Base-by-base conservation (phyloP, 2,797 vertebrate genomes). In the Crocidura indochinensis region DNA sequence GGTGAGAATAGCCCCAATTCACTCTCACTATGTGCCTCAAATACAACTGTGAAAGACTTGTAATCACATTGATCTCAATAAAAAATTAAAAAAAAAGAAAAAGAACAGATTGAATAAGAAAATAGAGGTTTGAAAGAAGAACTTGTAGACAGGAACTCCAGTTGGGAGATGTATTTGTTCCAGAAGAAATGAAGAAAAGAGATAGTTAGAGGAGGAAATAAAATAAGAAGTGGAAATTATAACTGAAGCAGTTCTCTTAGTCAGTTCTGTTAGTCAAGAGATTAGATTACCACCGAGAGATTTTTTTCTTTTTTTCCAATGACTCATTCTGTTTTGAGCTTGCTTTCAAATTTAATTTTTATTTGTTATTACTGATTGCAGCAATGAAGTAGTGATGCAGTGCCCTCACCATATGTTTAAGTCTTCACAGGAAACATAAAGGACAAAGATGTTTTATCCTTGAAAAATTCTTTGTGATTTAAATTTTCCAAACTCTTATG, bases 401-500 rank as follows among this genome's bases (percentile, higher is more conserved):
- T n/a, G 47, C 64, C 24, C 75, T 94, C 51, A 12, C 84, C 75
- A 44, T 84, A 76, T 91, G 68, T 24, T 56, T 79, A 84, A 77
- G 65, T 11, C 71, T 88, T 71, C 72, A 83, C 90, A 90, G 81
- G 51, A 84, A 95, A 92, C 46, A 84, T 68, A 94, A 94, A 83
- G 62, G 75, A 85, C 27, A 62, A 94, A 91, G 87, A 94, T 71
- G 69, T 56, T 93, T 86, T 56, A 86, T 78, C 69, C 88, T 91
- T 82, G 74, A 93, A 91, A 95, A 84, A 68, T 68, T 79, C 87
- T 94, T 85, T 84, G 87, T 91, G 84, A 71, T 95, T 92, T 94
- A 87, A 94, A 80, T 92, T 94, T 96, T 94, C 92, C 79, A 87
- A 69, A 87, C 81, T 75, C 62, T 88, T 87, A 94, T 83, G 79